A percentile compares a stretch with the other conserved stretches of the same genome.
Evolutionary conservation across 2,113 vertebrate species (phyloP).

Genomic region (pig (Sus scrofa)): T2T-Sscrofa CM000817.6:144253501-144254000

Average conservation of each 20-base stretch:
- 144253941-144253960: neutral
- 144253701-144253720: neutral
- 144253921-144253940: neutral
- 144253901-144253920: neutral
- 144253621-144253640: neutral
- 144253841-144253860: neutral
- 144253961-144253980: neutral
- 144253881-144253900: neutral
- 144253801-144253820: neutral
- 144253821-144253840: neutral
- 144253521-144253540: constrained; percentile 26
- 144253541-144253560: neutral
- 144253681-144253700: neutral
- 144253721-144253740: neutral
- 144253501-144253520: constrained; percentile 45
- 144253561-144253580: neutral
- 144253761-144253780: neutral
- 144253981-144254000: neutral
- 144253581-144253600: neutral
- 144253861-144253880: neutral
- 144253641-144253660: neutral
- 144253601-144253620: neutral
- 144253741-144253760: neutral
- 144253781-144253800: neutral
- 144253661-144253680: neutral